Conservation (phyloP, 2,888 invertebrate genomes). For the Spodoptera exigua region DNA sequence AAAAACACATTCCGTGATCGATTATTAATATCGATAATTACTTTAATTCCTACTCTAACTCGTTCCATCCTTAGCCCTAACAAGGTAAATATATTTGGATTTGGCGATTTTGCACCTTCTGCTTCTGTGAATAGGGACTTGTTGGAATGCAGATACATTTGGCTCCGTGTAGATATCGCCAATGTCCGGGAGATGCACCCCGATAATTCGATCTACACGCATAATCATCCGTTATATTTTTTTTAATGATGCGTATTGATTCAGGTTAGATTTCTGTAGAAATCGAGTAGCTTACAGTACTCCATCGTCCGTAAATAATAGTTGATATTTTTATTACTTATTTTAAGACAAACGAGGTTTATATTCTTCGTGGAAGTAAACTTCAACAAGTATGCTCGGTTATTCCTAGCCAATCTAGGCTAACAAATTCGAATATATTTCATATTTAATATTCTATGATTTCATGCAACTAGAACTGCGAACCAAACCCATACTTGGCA, state of each 20-base stretch:
- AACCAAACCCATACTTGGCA: too few relatives aligned
- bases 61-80: constrained; percentile 67
- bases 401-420: too few relatives aligned
- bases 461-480: too few relatives aligned
- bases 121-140: constrained; percentile 21
- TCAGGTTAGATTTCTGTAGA: constrained; percentile 27
- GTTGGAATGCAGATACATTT: constrained; percentile 10
- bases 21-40: constrained; percentile 70
- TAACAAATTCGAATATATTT: too few relatives aligned
- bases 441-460: too few relatives aligned
- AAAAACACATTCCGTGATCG: constrained; percentile 46
- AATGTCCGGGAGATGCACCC: constrained; percentile 82
- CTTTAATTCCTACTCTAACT: constrained; percentile 72
- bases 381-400: too few relatives aligned
- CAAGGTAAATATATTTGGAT: constrained; percentile 18
- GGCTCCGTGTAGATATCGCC: constrained; percentile 62
- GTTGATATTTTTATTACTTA: too few relatives aligned
- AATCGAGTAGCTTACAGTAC: constrained; percentile 30
- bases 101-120: constrained; percentile 56
- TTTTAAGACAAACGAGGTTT: too few relatives aligned
- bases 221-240: constrained; percentile 66
- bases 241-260: constrained; percentile 51
- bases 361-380: too few relatives aligned
- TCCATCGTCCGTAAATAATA: constrained; percentile 7
- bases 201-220: constrained; percentile 83